Conservation (phyloP, 2,888 invertebrate genomes). For the Scelioninae gen. 1 region DNA sequence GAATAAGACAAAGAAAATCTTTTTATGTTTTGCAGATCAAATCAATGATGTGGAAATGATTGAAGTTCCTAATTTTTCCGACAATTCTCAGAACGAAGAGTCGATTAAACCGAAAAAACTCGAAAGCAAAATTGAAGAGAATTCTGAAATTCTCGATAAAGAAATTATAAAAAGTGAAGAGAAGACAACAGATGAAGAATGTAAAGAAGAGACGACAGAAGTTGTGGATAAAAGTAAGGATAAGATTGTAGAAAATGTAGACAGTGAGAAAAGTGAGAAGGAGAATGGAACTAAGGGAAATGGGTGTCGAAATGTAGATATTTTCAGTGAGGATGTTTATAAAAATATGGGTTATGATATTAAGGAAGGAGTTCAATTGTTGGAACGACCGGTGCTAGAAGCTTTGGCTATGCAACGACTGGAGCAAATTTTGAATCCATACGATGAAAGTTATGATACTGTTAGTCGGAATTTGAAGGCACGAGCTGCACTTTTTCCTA, state of each 20-base stretch:
- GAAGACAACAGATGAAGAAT: not conserved
- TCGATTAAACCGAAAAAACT: constrained; percentile 23
- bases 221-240: no score
- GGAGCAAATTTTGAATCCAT: constrained; percentile 82
- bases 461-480: constrained; percentile 77
- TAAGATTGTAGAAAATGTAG: no score
- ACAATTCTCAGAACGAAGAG: no score
- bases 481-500: constrained; percentile 86
- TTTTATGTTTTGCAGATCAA: constrained; percentile 50
- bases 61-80: constrained; percentile 44
- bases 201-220: not conserved
- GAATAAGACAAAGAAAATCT: no score
- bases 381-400: constrained; percentile 82
- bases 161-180: constrained; percentile 14
- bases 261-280: no score
- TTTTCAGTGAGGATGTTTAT: constrained; percentile 64
- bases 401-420: constrained; percentile 81
- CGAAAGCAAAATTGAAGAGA: not conserved
- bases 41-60: constrained; percentile 39
- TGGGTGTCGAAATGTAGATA: constrained; percentile 64
- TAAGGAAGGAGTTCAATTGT: constrained; percentile 81
- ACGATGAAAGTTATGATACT: constrained; percentile 77
- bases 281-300: constrained; percentile 53
- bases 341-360: constrained; percentile 73
- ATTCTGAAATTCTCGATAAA: not conserved